Evolutionary conservation across 2,797 vertebrate genomes (phyloP), one percentile per base, ranked within the genome.

Genomic region (Phalloptychus januarius): DNA sequence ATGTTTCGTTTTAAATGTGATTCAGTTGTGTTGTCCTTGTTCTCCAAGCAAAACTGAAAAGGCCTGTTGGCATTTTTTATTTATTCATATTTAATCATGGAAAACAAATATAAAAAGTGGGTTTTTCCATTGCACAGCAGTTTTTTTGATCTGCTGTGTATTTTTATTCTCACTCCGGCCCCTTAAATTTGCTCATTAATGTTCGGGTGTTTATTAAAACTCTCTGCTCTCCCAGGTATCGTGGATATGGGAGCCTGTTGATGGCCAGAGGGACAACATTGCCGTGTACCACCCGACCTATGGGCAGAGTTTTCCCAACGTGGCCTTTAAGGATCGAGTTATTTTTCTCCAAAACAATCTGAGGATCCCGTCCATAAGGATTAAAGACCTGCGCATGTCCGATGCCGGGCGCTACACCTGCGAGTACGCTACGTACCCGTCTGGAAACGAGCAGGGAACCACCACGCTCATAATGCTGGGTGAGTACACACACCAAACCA

Each of bases 331-430:
- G 25, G 88, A 88, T 13, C 91, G 96, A 0, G 94, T 96, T 0
- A 28, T 82, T 2, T 96, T 97, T 77, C 87, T 93, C 4, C 81
- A 91, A 18, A 87, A 87, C 1, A 31, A 79, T 13, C 86, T 96
- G 79, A 89, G 90, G 65, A 96, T 96, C 0, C 96, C 96, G 23
- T 96, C 96, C 7, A 96, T 98, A 72, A 83, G 82, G 67, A 95
- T 97, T 58, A 84, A 77, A 1, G 77, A 89, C 0, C 91, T 97
- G 15, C 83, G 25, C 0, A 95, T 96, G 93, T 83, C 90, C 0
- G 97, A 98, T 0, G 95, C 96, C 4, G 97, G 96, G 28, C 95
- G 94, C 11, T 98, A 97, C 61, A 95, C 94, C 65, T 98, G 97
- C 76, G 96, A 97, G 72, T 97, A 96, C 1, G 96, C 96, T 82